phyloP scores from a whole-genome alignment of 1,140 invertebrate species.

The Kradibia gibbosae region DNA sequence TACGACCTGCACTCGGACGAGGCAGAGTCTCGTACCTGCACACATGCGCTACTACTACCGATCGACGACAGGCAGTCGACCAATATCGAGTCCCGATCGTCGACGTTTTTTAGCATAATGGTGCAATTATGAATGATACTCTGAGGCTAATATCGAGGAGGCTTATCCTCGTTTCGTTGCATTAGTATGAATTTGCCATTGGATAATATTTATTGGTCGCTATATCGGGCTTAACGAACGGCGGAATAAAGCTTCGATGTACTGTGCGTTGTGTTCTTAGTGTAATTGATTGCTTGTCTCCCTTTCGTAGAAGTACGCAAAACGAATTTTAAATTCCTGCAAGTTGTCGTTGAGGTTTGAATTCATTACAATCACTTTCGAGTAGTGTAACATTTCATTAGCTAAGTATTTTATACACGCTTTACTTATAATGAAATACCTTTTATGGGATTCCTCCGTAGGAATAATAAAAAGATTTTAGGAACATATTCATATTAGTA shows the following conservation, averaged over 20 bases:
- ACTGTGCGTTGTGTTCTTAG: no score
- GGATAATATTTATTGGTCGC: no score
- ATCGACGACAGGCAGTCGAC: background rate
- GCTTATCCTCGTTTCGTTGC: no score
- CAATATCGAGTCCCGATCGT: background rate
- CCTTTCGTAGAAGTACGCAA: background rate
- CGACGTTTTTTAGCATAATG: no score
- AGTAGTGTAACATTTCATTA: background rate
- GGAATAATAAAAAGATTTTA: background rate
- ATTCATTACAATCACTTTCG: background rate
- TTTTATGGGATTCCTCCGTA: background rate
- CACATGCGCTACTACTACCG: background rate
- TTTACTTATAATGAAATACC: background rate
- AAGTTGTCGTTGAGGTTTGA: background rate
- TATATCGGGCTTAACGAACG: no score
- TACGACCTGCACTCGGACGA: background rate
- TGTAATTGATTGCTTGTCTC: no score
- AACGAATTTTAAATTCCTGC: no score
- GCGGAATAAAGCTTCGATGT: no score
- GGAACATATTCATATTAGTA: no score
- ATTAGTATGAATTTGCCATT: no score
- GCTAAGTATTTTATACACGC: background rate
- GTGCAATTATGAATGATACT: no score
- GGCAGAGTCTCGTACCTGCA: background rate
- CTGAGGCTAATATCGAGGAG: no score